Percentiles rank a stretch among this genome's conserved stretches.
Conservation (phyloP, 2,113 vertebrate genomes). For the Puffinus mauretanicus region DNA sequence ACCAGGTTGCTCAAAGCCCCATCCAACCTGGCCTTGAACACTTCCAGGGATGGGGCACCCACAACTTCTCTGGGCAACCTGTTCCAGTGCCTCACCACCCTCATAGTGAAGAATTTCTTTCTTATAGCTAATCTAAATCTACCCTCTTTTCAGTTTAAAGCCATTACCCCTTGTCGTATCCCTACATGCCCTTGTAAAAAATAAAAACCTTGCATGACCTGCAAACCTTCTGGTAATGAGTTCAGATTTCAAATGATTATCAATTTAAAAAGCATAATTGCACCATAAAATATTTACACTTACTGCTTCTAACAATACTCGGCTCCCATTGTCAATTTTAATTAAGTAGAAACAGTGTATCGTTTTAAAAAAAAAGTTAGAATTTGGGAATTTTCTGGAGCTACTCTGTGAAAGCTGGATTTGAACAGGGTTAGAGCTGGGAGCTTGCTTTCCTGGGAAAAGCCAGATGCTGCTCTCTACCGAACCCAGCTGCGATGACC, state of each 20-base stretch:
- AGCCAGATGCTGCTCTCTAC: neutral
- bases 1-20: too few species aligned
- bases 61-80: too few species aligned
- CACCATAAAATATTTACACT: neutral
- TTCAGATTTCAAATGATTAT: neutral
- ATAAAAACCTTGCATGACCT: neutral
- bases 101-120: too few species aligned
- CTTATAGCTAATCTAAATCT: too few species aligned
- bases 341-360: neutral
- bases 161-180: too few species aligned
- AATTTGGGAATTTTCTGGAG: neutral
- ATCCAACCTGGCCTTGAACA: too few species aligned
- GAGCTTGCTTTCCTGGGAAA: neutral
- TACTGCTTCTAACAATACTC: neutral
- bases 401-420: neutral
- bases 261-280: neutral
- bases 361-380: neutral
- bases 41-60: too few species aligned
- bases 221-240: neutral
- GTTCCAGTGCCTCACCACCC: too few species aligned
- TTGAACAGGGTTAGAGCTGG: neutral
- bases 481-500: neutral
- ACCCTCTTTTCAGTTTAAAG: too few species aligned
- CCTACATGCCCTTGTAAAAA: too few species aligned
- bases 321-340: neutral